Evolutionary conservation across 2,113 vertebrate species (phyloP).

Genomic region (Lagopus leucura): DNA sequence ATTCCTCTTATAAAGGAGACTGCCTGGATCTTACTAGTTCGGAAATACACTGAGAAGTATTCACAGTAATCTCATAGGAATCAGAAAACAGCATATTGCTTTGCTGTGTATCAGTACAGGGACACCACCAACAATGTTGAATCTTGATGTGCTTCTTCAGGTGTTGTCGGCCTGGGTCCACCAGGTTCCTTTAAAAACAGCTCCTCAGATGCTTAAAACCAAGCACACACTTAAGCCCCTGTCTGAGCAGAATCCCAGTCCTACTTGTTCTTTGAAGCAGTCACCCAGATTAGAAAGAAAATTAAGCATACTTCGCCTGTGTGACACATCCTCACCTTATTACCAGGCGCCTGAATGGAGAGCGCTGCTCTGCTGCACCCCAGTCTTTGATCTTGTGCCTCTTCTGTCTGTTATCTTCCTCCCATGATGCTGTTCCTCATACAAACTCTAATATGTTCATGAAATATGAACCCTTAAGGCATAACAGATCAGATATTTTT

Average conservation of each 20-base stretch:
- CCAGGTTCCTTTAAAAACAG: background rate
- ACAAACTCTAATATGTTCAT: background rate
- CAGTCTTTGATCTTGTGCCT: background rate
- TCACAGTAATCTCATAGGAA: background rate
- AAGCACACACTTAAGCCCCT: background rate
- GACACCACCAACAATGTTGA: background rate
- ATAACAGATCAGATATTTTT: background rate
- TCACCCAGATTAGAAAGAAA: background rate
- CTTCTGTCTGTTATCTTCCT: background rate
- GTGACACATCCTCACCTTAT: background rate
- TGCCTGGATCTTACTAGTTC: background rate
- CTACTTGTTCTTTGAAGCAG: background rate
- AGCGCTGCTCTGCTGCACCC: background rate
- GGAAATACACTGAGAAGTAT: background rate
- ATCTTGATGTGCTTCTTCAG: background rate
- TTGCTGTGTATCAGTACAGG: background rate
- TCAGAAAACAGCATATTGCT: background rate
- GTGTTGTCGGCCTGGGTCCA: background rate
- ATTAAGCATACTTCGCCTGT: background rate
- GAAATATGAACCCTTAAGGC: background rate
- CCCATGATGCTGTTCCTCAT: background rate
- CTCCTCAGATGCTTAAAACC: conserved; percentile 5
- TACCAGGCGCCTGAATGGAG: background rate
- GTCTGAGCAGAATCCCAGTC: background rate
- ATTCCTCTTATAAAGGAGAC: background rate